Evolutionary conservation across 2,113 vertebrate species (phyloP), one percentile per base, ranked within the genome.

Genomic region (Shinisaurus crocodilurus): DNA sequence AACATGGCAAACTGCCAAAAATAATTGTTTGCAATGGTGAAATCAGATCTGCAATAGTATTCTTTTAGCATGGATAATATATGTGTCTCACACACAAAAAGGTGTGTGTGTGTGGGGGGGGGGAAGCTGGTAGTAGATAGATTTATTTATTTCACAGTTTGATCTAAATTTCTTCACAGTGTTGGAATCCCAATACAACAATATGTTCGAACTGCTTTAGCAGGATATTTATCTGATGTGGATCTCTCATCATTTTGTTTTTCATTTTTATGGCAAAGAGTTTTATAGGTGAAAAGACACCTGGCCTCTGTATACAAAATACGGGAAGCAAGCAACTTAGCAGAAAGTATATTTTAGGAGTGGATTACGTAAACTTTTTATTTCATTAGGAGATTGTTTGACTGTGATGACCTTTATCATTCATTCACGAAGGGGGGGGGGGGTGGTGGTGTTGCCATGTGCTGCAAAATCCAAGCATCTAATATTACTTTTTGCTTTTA

Each of bases 271-370:
- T 57, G 23, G 88, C 63, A 90, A 80, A 29, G 27, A 90, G 84
- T 25, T 90, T 94, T 84, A 89, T 43, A 83, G 90, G 84, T 89
- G 60, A 93, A 93, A 93, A 92, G 43, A 65, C 89, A 82, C 79
- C 79, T 92, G 48, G 18, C 69, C 90, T 91, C 67, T 95, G 37
- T 85, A 85, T 25, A 76, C 0, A 0, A 82, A 75, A 18, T 43
- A 83, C 81, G 57, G 15, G 15, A 82, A 72, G 85, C 85, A 82
- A 72, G 85, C 85, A 93, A 29, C 89, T 77, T 85, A 93, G 43
- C 43, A 85, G 87, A 74, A 45, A 76, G 65, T 43, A 80, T 84
- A 43, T 87, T 81, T 90, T 27, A 79, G 43, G 65, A 40, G 57
- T 3, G 1, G 37, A 88, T 23, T 88, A 27, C 29, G 57, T 67